Evolutionary conservation across 2,113 vertebrate species (phyloP), one percentile per base, ranked within the genome.

Genomic region (Nicator chloris): DNA sequence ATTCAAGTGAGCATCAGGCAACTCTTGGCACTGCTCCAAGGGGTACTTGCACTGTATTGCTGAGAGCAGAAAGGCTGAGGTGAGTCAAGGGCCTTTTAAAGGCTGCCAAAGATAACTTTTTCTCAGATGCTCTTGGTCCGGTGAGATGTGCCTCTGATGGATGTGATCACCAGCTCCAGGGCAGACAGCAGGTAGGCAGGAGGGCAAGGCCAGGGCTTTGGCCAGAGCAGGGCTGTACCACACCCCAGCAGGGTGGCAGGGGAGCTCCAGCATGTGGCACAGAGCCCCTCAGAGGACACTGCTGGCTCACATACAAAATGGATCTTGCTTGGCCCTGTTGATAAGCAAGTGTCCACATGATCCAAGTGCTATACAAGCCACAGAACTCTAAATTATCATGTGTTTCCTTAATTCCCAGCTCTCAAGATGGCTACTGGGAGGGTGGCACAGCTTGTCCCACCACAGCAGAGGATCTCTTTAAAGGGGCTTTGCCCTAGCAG

Each of bases 101-200:
- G 37, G 31, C 17, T 85, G 65, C 47, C 70, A 54, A 63, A 71
- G 57, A 40, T 4, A 2, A 4, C 14, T 73, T 70, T 61, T 44
- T 35, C 39, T 39, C 60, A 72, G 45, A 40, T 50, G 53, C 23
- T 17, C 0, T 73, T 50, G 11, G 18, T 27, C 33, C 40, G 5
- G 69, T 6, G 69, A 42, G 37, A 44, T 4, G 13, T 31, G 65
- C 28, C 39, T 40, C 30, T 30, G 47, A 51, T 22, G 70, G 87
- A 19, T 11, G 9, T 1, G 7, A 30, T 27, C 53, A 30, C 12
- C 0, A 0, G 3, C 66, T 71, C 35, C 45, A 24, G 54, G 40
- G 23, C 0, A 0, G 73, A 9, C 23, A 57, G 53, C 44, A 13
- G 42, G 37, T 11, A 21, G 45, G 35, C 23, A 59, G 79, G 24